These are phyloP conservation scores for Ciconia nigra DNA, from an alignment of 2,797 vertebrate genomes.

Conservation along the genomic window DNA sequence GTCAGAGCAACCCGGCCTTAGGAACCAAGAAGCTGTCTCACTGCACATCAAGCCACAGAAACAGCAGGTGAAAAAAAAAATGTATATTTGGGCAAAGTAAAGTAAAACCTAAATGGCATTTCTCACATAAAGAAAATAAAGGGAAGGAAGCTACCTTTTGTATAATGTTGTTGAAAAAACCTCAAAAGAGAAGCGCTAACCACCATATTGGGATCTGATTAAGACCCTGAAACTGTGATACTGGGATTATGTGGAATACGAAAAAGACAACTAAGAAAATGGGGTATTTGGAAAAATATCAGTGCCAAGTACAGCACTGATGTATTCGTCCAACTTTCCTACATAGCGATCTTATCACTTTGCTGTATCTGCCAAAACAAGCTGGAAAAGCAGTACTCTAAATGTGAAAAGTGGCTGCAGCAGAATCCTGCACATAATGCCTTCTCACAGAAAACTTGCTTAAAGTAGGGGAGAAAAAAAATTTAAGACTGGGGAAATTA, in stretches of 20 bases:
- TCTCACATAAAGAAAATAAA: background rate
- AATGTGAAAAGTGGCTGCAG: background rate
- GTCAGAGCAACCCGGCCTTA: background rate
- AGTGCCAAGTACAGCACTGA: background rate
- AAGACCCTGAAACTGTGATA: background rate
- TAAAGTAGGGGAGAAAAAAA: background rate
- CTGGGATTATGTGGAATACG: background rate
- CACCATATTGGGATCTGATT: background rate
- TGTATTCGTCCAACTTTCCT: background rate
- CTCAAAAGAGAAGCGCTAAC: background rate
- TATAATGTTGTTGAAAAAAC: background rate
- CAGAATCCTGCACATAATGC: background rate
- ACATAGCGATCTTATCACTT: background rate
- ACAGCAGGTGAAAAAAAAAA: background rate
- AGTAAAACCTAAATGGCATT: background rate
- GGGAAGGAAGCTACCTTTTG: background rate
- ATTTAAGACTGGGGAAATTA: background rate
- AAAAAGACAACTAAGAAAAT: background rate
- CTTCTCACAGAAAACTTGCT: background rate
- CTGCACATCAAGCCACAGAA: background rate
- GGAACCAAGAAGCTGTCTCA: background rate
- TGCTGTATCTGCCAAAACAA: constrained; percentile 2
- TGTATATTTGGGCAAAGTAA: background rate
- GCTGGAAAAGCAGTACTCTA: background rate
- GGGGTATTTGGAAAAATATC: background rate